Evolutionary conservation across 2,888 invertebrate genomes (phyloP).

Genomic region (Diarsia dahlii): DNA sequence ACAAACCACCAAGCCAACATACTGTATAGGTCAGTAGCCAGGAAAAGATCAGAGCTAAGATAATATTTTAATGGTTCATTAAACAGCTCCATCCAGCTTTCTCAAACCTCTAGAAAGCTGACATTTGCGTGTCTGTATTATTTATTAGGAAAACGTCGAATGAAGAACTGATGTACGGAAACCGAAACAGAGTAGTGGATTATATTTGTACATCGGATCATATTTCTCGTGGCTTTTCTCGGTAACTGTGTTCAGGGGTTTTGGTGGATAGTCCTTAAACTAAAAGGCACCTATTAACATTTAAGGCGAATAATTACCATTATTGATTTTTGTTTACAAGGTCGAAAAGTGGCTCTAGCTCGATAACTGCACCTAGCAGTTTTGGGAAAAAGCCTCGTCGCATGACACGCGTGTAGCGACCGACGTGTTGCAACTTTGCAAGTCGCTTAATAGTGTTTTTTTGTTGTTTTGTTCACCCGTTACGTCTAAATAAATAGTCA

Average conservation of each 20-base stretch:
- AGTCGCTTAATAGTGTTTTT: too few species aligned
- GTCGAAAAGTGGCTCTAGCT: too few species aligned
- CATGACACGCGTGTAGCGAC: too few species aligned
- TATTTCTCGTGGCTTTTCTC: not conserved
- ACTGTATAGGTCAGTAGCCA: conserved; percentile 26
- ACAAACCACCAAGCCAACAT: conserved; percentile 5
- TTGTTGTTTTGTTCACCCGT: too few species aligned
- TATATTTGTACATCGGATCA: not conserved
- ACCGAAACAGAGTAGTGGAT: conserved; percentile 12
- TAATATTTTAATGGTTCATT: conserved; percentile 65
- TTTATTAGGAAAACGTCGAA: conserved; percentile 39
- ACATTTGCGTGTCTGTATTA: conserved; percentile 55
- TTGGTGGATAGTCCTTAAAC: too few species aligned
- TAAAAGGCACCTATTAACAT: too few species aligned
- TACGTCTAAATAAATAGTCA: too few species aligned
- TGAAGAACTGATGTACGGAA: conserved; percentile 10
- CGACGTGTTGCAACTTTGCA: too few species aligned
- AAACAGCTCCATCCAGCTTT: conserved; percentile 51
- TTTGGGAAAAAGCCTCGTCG: too few species aligned
- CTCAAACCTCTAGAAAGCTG: conserved; percentile 50
- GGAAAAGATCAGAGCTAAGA: conserved; percentile 56
- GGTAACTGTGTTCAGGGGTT: not conserved
- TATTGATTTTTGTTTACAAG: too few species aligned
- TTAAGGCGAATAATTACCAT: too few species aligned
- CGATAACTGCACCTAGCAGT: too few species aligned